Conservation (phyloP, 1,140 invertebrate genomes). For the Campoletis sonorensis region DNA sequence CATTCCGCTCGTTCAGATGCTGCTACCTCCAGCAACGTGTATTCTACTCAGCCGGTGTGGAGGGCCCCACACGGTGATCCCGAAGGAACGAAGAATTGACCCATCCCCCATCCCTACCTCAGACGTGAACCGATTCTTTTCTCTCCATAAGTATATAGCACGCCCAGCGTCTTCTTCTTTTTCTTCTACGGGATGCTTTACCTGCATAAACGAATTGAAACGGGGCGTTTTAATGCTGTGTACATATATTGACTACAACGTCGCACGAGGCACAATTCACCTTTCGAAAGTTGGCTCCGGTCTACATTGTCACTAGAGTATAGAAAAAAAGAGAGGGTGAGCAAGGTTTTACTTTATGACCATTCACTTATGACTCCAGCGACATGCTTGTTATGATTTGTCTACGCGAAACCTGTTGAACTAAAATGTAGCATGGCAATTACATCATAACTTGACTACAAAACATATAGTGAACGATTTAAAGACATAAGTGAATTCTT, state of each 20-base stretch:
- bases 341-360: neutral
- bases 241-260: conserved; percentile 15
- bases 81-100: conserved; percentile 49
- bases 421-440: neutral
- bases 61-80: conserved; percentile 71
- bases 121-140: conserved; percentile 27
- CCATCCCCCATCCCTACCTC: conserved; percentile 24
- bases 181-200: conserved; percentile 22
- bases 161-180: conserved; percentile 15
- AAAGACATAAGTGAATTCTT: neutral
- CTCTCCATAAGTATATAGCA: conserved; percentile 17
- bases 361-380: conserved; percentile 9
- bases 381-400: too few relatives aligned
- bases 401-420: neutral
- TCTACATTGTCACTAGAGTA: neutral
- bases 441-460: neutral
- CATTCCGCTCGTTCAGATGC: conserved; percentile 59
- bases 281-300: neutral
- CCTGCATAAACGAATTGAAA: neutral
- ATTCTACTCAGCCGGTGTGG: conserved; percentile 17
- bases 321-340: neutral
- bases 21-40: conserved; percentile 36
- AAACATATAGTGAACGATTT: neutral
- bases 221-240: conserved; percentile 23
- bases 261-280: conserved; percentile 23